Conservation (phyloP, 1,140 invertebrate genomes). For the Laupala kohalensis region DNA sequence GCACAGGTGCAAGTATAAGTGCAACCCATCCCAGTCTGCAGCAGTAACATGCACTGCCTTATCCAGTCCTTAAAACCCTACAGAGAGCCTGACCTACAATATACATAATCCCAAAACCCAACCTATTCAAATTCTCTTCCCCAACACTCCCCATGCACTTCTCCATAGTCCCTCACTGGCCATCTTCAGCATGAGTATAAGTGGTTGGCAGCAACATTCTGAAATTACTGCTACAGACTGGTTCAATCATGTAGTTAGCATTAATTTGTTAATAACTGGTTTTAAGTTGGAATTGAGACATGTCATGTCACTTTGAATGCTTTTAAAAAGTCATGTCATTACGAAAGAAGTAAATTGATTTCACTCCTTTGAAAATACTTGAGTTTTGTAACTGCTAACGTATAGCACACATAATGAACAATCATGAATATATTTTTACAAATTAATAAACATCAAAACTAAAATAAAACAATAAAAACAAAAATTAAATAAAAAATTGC, state of each 20-base stretch:
- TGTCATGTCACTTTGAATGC: background rate
- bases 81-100: background rate
- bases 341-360: background rate
- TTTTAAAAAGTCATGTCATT: background rate
- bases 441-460: background rate
- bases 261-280: background rate
- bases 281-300: background rate
- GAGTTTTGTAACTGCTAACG: background rate
- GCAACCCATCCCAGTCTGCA: conserved; percentile 7
- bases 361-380: background rate
- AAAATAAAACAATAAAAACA: background rate
- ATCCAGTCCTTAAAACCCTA: background rate
- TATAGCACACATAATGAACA: background rate
- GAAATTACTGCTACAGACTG: conserved; percentile 8
- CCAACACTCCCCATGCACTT: background rate
- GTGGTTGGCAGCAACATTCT: background rate
- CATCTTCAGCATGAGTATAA: background rate
- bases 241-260: background rate
- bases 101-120: background rate
- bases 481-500: background rate
- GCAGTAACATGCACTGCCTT: conserved; percentile 4
- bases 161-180: background rate
- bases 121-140: background rate
- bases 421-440: background rate
- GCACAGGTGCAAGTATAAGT: conserved; percentile 3